Conservation (phyloP, 2,797 vertebrate species). For the Selene dorsalis region DNA sequence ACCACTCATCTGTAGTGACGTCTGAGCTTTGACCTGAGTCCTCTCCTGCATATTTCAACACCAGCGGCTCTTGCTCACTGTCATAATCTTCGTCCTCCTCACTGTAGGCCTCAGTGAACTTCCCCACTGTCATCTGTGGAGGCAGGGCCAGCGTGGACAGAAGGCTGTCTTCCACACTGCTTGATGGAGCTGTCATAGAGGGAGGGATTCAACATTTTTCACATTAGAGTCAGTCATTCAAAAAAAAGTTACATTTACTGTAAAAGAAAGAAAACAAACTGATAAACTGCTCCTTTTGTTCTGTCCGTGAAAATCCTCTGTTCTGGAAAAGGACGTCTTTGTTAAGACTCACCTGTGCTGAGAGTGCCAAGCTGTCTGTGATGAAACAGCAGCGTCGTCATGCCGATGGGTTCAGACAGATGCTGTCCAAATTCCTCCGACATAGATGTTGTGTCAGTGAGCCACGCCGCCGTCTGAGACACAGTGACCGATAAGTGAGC, state of each 20-base stretch:
- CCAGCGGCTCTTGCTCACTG: constrained; percentile 34
- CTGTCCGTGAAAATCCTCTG: not conserved
- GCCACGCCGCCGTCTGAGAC: constrained; percentile 68
- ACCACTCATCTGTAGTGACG: constrained; percentile 38
- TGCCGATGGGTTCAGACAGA: constrained; percentile 56
- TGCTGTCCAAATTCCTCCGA: constrained; percentile 52
- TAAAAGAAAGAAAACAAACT: not conserved
- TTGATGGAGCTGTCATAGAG: constrained; percentile 46
- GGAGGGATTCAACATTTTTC: not conserved
- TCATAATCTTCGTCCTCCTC: constrained; percentile 37
- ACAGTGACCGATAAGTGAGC: not conserved
- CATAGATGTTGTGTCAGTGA: constrained; percentile 49
- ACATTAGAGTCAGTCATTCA: not conserved
- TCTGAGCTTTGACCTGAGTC: constrained; percentile 47
- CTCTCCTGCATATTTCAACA: constrained; percentile 39
- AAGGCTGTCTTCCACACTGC: constrained; percentile 47
- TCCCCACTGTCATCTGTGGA: constrained; percentile 16
- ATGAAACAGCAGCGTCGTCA: constrained; percentile 71
- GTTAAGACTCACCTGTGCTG: constrained; percentile 52
- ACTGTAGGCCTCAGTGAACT: constrained; percentile 27
- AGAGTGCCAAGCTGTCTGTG: constrained; percentile 62
- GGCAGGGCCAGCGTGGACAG: constrained; percentile 58
- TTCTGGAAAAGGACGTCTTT: not conserved
- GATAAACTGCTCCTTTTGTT: not conserved
- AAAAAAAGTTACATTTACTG: not conserved